A percentile compares a stretch with the other conserved stretches of the same genome.
phyloP scores from a whole-genome alignment of 2,888 invertebrate genomes.

The Timandra comae region DNA sequence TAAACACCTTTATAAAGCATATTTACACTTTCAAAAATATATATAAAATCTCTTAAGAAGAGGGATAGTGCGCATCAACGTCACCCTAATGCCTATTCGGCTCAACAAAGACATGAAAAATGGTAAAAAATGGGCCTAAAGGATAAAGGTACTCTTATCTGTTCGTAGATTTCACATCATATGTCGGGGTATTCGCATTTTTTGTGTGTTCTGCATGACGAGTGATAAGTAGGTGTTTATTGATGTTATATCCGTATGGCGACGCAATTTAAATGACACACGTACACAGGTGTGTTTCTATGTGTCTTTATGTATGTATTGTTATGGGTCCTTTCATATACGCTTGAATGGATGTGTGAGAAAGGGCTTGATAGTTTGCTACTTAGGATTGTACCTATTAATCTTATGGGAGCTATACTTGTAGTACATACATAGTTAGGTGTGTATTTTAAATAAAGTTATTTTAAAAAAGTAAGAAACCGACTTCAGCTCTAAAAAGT shows the following conservation, averaged over 20 bases:
- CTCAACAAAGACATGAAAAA: constrained; percentile 71
- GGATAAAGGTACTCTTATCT: constrained; percentile 68
- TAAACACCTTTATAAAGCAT: no score
- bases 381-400: no score
- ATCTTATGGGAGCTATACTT: no score
- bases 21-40: constrained; percentile 15
- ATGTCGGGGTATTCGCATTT: constrained; percentile 33
- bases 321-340: constrained; percentile 2
- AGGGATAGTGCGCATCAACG: constrained; percentile 45
- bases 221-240: constrained; percentile 22
- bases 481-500: no score
- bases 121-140: constrained; percentile 59
- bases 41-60: constrained; percentile 37
- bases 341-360: no score
- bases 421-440: no score
- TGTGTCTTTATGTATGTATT: constrained; percentile 9
- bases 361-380: no score
- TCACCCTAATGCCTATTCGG: constrained; percentile 59
- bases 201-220: constrained; percentile 23
- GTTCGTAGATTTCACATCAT: constrained; percentile 49
- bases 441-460: no score
- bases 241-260: constrained; percentile 10
- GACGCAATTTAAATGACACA: neutral
- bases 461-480: no score
- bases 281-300: constrained; percentile 6